These are phyloP conservation scores for Drosophila nigritarsus DNA, from an alignment of 2,888 invertebrate species.

Conservation along the genomic window DNA sequence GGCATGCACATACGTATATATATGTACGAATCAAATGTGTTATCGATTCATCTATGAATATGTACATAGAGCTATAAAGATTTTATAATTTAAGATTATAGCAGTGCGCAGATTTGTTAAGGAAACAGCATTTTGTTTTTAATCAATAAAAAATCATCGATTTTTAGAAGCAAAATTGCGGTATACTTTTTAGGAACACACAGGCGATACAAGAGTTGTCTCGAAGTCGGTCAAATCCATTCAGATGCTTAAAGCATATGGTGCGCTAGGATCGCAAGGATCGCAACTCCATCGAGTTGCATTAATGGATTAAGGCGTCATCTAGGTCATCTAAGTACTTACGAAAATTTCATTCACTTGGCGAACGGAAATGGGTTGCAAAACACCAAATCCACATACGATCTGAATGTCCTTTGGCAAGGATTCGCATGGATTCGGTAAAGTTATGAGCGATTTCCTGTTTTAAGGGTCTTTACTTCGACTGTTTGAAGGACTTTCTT, in stretches of 20 bases:
- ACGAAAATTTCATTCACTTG: too few relatives aligned
- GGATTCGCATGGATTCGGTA: not conserved
- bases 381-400: not conserved
- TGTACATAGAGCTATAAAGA: slow-evolving; percentile 30
- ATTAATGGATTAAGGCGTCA: not conserved
- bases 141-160: slow-evolving; percentile 36
- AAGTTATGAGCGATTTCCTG: not conserved
- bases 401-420: not conserved
- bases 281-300: not conserved
- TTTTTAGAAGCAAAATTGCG: slow-evolving; percentile 1
- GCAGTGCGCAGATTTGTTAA: slow-evolving; percentile 33
- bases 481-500: not conserved
- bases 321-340: not conserved
- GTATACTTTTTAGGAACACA: not conserved
- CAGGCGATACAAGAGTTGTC: not conserved
- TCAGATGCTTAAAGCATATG: not conserved
- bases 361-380: too few relatives aligned
- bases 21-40: slow-evolving; percentile 29
- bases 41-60: slow-evolving; percentile 33
- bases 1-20: slow-evolving; percentile 3
- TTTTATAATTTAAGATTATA: slow-evolving; percentile 44
- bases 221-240: not conserved
- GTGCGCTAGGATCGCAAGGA: not conserved
- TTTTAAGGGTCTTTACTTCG: not conserved
- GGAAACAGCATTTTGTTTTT: slow-evolving; percentile 35